Evolutionary conservation across 2,888 invertebrate species (phyloP).

Genomic region (Hylaea fasciaria): DNA sequence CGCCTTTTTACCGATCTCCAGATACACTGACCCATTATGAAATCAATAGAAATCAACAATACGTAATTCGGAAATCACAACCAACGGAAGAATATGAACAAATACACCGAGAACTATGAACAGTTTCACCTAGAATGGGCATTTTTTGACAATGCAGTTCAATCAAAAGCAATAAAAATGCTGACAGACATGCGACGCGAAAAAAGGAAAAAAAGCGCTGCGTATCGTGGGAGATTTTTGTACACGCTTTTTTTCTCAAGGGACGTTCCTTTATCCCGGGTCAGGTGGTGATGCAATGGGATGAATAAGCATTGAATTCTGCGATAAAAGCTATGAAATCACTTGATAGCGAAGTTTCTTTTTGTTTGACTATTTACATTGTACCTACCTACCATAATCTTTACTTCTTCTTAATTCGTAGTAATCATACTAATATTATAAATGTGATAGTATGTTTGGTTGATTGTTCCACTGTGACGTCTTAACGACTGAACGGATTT

Average conservation of each 20-base stretch:
- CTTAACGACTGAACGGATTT: no score
- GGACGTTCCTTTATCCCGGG: conserved; percentile 62
- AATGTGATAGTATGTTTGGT: no score
- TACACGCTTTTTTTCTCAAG: conserved; percentile 56
- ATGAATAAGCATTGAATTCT: conserved; percentile 52
- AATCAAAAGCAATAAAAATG: conserved; percentile 63
- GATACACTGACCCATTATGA: conserved; percentile 35
- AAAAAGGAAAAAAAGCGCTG: conserved; percentile 56
- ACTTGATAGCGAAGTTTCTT: conserved; percentile 23
- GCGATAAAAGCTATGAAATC: conserved; percentile 36
- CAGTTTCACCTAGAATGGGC: conserved; percentile 40
- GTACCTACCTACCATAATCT: background rate
- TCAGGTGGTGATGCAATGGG: conserved; percentile 64
- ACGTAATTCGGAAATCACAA: conserved; percentile 29
- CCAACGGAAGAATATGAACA: conserved; percentile 36
- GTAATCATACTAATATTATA: no score
- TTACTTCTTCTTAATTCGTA: no score
- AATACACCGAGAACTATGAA: conserved; percentile 34
- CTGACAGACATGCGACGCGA: conserved; percentile 47
- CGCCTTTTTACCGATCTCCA: conserved; percentile 20
- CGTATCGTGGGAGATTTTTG: conserved; percentile 74
- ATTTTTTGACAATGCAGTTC: conserved; percentile 52
- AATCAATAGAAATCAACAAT: conserved; percentile 12
- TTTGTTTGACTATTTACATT: conserved; percentile 1
- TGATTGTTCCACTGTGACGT: no score